These are phyloP conservation scores for Ips nitidus DNA, from an alignment of 1,140 invertebrate species.

Conservation along the genomic window DNA sequence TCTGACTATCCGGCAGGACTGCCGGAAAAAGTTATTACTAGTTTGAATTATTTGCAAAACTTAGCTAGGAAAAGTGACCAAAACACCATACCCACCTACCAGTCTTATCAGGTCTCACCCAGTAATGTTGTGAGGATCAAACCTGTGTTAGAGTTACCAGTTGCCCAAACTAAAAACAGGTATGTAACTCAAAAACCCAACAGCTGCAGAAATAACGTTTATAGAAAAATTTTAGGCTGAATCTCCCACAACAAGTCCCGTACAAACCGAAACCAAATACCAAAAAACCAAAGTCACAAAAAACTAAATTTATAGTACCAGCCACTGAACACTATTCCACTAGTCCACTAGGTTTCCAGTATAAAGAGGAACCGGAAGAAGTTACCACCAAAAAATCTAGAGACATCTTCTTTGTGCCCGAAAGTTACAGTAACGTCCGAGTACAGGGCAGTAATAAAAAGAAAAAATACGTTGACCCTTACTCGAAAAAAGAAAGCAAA, in stretches of 20 bases:
- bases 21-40: background rate
- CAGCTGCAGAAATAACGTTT: too few relatives aligned
- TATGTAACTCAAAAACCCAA: background rate
- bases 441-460: conserved; percentile 19
- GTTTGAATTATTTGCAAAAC: background rate
- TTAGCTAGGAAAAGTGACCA: background rate
- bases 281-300: background rate
- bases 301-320: conserved; percentile 13
- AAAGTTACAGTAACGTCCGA: conserved; percentile 22
- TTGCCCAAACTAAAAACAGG: background rate
- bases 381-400: background rate
- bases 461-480: conserved; percentile 11
- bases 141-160: background rate
- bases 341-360: conserved; percentile 4
- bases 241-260: too few relatives aligned
- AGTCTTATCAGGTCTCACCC: background rate
- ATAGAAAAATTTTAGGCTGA: too few relatives aligned
- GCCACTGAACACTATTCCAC: conserved; percentile 13
- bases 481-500: conserved; percentile 12
- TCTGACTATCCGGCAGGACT: background rate
- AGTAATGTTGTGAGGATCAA: conserved; percentile 12
- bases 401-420: conserved; percentile 14
- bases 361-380: background rate
- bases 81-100: background rate
- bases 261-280: background rate